Conservation (phyloP, 2,888 invertebrate genomes). For the Tenthredo amoena region DNA sequence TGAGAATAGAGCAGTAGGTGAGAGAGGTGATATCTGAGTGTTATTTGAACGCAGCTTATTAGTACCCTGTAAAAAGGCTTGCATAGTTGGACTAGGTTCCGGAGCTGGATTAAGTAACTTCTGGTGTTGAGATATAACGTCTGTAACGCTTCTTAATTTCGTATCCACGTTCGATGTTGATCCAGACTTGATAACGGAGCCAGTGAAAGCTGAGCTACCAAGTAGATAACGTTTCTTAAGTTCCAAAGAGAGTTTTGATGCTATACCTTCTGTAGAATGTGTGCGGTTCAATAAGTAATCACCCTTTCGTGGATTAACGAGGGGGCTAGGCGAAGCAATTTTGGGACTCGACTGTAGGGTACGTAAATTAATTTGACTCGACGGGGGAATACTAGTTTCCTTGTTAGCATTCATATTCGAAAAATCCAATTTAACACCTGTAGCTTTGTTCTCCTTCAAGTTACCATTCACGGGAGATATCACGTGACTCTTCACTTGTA, state of each 20-base stretch:
- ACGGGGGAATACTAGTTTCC: slow-evolving; percentile 49
- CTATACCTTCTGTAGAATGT: slow-evolving; percentile 92
- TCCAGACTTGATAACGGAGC: slow-evolving; percentile 89
- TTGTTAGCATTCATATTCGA: slow-evolving; percentile 62
- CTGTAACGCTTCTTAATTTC: slow-evolving; percentile 90
- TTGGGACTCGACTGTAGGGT: slow-evolving; percentile 18
- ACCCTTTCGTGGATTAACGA: slow-evolving; percentile 83
- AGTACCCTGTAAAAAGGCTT: slow-evolving; percentile 82
- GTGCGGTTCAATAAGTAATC: slow-evolving; percentile 90
- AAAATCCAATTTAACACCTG: slow-evolving; percentile 61
- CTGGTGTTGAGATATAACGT: slow-evolving; percentile 93
- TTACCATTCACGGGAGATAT: slow-evolving; percentile 78
- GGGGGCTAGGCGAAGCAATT: slow-evolving; percentile 69
- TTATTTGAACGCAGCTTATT: slow-evolving; percentile 70
- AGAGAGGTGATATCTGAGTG: slow-evolving; percentile 72
- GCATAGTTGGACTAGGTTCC: slow-evolving; percentile 85
- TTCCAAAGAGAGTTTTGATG: slow-evolving; percentile 92
- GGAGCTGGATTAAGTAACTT: slow-evolving; percentile 90
- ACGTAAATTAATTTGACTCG: slow-evolving; percentile 33
- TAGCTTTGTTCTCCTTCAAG: slow-evolving; percentile 65
- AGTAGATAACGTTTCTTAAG: slow-evolving; percentile 91
- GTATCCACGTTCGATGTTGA: slow-evolving; percentile 92
- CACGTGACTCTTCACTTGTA: slow-evolving; percentile 81
- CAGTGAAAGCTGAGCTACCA: slow-evolving; percentile 84
- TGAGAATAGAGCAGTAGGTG: slow-evolving; percentile 66